Percentiles rank a stretch among this genome's conserved stretches.
Evolutionary conservation across 2,113 vertebrate species (phyloP).

Genomic region (Todiramphus saurophagus): DNA sequence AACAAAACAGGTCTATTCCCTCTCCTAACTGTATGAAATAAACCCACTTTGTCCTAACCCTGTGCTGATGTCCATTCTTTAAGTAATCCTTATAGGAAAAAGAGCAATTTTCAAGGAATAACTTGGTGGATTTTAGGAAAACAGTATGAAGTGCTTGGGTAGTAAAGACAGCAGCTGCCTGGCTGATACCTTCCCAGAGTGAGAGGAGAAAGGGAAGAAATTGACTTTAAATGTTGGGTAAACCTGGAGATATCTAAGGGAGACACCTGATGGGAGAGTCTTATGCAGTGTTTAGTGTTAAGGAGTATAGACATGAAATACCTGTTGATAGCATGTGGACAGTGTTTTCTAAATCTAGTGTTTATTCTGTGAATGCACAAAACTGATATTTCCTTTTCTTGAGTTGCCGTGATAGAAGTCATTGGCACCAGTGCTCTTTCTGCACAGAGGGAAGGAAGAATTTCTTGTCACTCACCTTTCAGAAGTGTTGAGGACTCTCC

Average conservation of each 20-base stretch:
- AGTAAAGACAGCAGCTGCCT: neutral
- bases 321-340: neutral
- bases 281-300: neutral
- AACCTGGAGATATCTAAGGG: neutral
- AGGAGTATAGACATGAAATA: neutral
- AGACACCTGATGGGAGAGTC: neutral
- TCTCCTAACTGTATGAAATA: neutral
- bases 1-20: rapidly evolving
- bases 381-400: neutral
- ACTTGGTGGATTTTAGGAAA: neutral
- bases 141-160: neutral
- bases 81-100: neutral
- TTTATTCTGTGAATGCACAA: neutral
- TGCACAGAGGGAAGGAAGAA: neutral
- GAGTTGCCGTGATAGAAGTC: neutral
- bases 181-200: neutral
- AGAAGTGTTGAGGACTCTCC: neutral
- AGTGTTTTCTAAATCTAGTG: neutral
- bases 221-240: neutral
- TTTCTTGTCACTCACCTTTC: neutral
- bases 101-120: neutral
- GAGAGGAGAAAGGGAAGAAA: neutral
- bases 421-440: neutral
- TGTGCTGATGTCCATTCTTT: neutral
- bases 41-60: rapidly evolving